Evolutionary conservation across 2,888 invertebrate genomes (phyloP).

Genomic region (Euzetes globulus): DNA sequence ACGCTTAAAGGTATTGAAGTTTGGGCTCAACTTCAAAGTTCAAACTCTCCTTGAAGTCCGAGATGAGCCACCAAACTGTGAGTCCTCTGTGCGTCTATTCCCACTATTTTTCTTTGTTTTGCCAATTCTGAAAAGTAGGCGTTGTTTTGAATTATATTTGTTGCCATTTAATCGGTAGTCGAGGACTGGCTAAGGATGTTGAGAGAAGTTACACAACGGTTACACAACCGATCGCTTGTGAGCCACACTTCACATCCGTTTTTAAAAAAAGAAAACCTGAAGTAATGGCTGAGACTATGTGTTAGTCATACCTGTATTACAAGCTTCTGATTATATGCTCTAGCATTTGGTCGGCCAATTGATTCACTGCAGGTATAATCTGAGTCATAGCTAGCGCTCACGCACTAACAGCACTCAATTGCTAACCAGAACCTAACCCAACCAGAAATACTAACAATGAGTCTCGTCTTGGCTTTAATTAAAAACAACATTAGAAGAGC

Average conservation of each 20-base stretch:
- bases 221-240: constrained; percentile 15
- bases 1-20: constrained; percentile 18
- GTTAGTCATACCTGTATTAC: constrained; percentile 26
- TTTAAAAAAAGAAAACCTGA: constrained; percentile 1
- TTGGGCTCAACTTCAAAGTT: neutral
- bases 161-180: constrained; percentile 14
- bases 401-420: neutral
- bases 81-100: neutral
- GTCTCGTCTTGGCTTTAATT: too few relatives aligned
- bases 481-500: too few relatives aligned
- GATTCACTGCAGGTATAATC: constrained; percentile 13
- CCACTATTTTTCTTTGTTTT: neutral
- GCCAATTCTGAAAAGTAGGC: neutral
- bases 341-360: constrained; percentile 10
- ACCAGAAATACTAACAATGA: neutral
- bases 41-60: neutral
- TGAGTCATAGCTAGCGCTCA: neutral
- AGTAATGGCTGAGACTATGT: neutral
- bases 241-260: constrained; percentile 27
- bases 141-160: constrained; percentile 12
- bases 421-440: neutral
- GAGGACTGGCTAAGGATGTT: constrained; percentile 13
- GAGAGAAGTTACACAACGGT: too few relatives aligned
- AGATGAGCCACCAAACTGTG: neutral
- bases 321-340: constrained; percentile 22